Percentiles rank a stretch among this genome's conserved stretches.
These are phyloP conservation scores for Pyrrhia umbra DNA, from an alignment of 2,888 invertebrate species.

Conservation along the genomic window DNA sequence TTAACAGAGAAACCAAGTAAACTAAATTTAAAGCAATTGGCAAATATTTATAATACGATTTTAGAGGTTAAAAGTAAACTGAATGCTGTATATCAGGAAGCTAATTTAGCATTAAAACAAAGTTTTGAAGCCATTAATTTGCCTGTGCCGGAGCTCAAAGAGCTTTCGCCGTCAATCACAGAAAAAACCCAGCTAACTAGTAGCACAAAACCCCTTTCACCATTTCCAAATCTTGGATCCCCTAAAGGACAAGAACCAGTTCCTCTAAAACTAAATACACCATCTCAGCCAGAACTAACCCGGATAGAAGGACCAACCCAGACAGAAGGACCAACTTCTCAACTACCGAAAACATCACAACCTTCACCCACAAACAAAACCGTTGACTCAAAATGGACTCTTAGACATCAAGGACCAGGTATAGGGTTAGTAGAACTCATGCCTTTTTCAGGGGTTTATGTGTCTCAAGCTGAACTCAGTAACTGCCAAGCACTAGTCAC, in stretches of 20 bases:
- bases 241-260: background rate
- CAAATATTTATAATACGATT: conserved; percentile 17
- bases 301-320: background rate
- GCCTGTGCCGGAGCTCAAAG: conserved; percentile 16
- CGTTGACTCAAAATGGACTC: conserved; percentile 1
- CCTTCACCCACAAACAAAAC: background rate
- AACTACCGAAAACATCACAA: background rate
- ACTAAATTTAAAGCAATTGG: conserved; percentile 2
- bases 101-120: conserved; percentile 2
- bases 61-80: background rate
- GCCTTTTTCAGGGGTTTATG: background rate
- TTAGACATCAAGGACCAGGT: background rate
- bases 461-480: background rate
- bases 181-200: background rate
- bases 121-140: conserved; percentile 5
- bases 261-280: background rate
- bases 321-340: background rate
- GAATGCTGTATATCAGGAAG: background rate
- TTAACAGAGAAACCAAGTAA: too few species aligned
- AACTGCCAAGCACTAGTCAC: background rate
- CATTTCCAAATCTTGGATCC: background rate
- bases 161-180: conserved; percentile 7
- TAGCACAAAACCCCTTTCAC: background rate
- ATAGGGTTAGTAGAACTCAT: conserved; percentile 2
- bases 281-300: background rate